Conservation (phyloP, 1,140 invertebrate genomes). For the Drosophila baimaii region DNA sequence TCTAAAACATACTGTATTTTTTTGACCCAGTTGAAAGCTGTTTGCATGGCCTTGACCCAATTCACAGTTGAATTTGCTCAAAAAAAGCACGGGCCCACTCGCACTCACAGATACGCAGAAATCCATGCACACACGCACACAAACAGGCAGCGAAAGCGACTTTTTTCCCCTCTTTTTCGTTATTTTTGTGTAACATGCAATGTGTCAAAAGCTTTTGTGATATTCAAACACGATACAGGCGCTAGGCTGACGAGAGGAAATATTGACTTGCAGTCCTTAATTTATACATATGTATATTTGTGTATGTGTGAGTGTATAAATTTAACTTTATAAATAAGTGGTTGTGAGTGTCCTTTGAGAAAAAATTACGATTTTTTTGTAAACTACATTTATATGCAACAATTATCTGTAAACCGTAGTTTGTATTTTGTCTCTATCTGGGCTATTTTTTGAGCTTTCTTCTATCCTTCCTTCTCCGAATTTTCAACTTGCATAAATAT, state of each 20-base stretch:
- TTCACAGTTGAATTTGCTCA: slow-evolving; percentile 45
- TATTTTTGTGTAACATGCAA: slow-evolving; percentile 35
- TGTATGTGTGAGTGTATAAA: slow-evolving; percentile 5
- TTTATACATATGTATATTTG: slow-evolving; percentile 3
- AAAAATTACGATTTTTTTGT: slow-evolving; percentile 28
- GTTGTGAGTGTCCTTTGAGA: slow-evolving; percentile 15
- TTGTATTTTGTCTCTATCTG: slow-evolving; percentile 12
- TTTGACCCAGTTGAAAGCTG: slow-evolving; percentile 48
- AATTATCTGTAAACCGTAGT: slow-evolving; percentile 13
- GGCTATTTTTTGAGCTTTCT: background rate
- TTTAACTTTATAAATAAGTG: slow-evolving; percentile 7
- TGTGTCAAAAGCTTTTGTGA: slow-evolving; percentile 34
- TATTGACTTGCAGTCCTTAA: slow-evolving; percentile 10
- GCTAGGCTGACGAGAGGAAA: slow-evolving; percentile 5
- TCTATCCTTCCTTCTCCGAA: background rate
- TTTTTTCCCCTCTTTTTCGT: slow-evolving; percentile 14
- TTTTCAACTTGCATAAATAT: slow-evolving; percentile 32
- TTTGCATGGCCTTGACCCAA: slow-evolving; percentile 72
- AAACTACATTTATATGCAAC: slow-evolving; percentile 44
- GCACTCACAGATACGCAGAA: slow-evolving; percentile 14
- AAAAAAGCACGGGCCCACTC: slow-evolving; percentile 46
- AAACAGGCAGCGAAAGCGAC: slow-evolving; percentile 5
- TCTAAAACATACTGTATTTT: background rate
- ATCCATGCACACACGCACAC: background rate
- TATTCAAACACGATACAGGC: background rate